Conservation (phyloP, 2,888 invertebrate species). For the Rambutsinella grinnellia region DNA sequence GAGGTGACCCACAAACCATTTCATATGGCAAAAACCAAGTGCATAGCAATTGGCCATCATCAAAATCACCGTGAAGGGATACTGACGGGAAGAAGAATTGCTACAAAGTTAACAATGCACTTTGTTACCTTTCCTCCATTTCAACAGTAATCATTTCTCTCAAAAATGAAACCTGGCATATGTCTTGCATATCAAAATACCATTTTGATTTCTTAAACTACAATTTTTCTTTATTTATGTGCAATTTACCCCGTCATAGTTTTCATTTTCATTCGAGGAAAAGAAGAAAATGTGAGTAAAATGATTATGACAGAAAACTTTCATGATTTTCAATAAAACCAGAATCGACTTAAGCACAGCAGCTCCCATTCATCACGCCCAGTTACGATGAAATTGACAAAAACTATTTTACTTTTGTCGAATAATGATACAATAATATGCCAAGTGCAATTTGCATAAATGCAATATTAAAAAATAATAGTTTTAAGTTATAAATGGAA, state of each 20-base stretch:
- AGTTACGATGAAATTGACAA: not conserved
- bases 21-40: conserved; percentile 5
- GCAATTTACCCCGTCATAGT: conserved; percentile 6
- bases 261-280: conserved; percentile 19
- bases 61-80: not conserved
- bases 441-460: not conserved
- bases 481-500: not conserved
- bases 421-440: not conserved
- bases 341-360: not conserved
- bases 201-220: conserved; percentile 7
- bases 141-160: not conserved
- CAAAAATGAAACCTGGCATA: no score
- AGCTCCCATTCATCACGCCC: not conserved
- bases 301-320: not conserved
- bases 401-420: no score
- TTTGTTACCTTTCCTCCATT: conserved; percentile 18
- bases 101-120: not conserved
- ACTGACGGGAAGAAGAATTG: not conserved
- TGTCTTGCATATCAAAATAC: no score
- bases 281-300: not conserved
- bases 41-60: no score
- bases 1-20: conserved; percentile 57
- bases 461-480: not conserved
- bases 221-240: not conserved
- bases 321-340: not conserved